Evolutionary conservation across 1,140 invertebrate genomes (phyloP).

Genomic region (Zaprionus inermis): DNA sequence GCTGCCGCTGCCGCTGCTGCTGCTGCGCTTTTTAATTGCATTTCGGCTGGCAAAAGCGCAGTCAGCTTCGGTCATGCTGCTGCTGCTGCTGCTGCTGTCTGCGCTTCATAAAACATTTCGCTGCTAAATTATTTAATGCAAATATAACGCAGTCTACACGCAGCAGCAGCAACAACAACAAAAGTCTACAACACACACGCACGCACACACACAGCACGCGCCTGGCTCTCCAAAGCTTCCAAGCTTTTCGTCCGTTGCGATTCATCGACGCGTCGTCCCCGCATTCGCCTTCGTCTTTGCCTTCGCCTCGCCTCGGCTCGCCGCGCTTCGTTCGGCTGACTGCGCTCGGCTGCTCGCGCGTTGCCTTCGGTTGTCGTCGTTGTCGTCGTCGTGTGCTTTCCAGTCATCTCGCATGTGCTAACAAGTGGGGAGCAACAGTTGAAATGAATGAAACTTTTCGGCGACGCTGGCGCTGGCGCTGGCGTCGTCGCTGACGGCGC

Average conservation of each 20-base stretch:
- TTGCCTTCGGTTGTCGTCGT: conserved; percentile 3
- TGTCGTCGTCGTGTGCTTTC: conserved; percentile 26
- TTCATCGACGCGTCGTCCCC: not conserved
- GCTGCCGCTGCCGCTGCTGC: conserved; percentile 17
- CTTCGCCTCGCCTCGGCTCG: not conserved
- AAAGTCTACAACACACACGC: conserved; percentile 45
- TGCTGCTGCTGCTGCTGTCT: conserved; percentile 29
- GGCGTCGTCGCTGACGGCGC: conserved; percentile 20
- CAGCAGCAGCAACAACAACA: conserved; percentile 19
- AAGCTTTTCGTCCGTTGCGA: conserved; percentile 3
- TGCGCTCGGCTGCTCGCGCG: not conserved
- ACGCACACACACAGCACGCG: conserved; percentile 16
- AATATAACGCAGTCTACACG: conserved; percentile 79
- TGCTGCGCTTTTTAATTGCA: conserved; percentile 66
- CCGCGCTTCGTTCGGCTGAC: not conserved
- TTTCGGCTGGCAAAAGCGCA: conserved; percentile 69
- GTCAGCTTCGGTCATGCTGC: conserved; percentile 40
- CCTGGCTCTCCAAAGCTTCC: conserved; percentile 13
- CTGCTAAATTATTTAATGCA: conserved; percentile 72
- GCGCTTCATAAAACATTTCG: conserved; percentile 70
- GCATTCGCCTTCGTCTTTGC: not conserved
- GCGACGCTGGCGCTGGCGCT: conserved; percentile 27
- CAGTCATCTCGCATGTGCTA: conserved; percentile 59
- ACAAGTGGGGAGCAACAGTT: conserved; percentile 80
- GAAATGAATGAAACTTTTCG: conserved; percentile 73